phyloP scores from a whole-genome alignment of 1,140 invertebrate genomes.

The Microplitis demolitor region DNA sequence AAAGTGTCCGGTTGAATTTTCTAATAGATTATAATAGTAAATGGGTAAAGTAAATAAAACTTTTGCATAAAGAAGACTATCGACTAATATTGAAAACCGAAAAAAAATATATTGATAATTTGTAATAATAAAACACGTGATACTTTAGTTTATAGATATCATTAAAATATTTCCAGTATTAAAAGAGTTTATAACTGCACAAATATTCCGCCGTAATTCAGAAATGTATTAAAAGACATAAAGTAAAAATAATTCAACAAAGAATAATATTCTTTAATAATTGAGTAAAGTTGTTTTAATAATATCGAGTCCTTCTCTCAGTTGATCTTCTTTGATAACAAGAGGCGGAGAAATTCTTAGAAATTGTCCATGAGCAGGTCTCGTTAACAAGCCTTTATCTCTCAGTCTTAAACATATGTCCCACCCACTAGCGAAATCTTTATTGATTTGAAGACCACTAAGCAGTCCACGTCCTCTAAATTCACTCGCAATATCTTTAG shows the following conservation, averaged over 20 bases:
- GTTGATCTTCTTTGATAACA: slow-evolving; percentile 68
- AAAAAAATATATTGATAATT: no score
- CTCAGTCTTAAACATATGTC: slow-evolving; percentile 72
- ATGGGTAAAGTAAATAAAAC: no score
- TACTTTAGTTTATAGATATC: no score
- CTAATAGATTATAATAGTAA: no score
- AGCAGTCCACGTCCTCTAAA: slow-evolving; percentile 79
- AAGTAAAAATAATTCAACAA: background rate
- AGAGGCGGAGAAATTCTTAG: slow-evolving; percentile 78
- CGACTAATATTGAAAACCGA: no score
- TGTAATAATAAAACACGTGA: no score
- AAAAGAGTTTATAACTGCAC: no score
- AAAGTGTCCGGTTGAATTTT: no score
- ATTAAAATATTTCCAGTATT: no score
- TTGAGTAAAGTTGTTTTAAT: slow-evolving; percentile 60
- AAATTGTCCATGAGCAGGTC: slow-evolving; percentile 79
- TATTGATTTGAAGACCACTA: slow-evolving; percentile 75
- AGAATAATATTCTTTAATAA: background rate
- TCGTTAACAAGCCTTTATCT: slow-evolving; percentile 75
- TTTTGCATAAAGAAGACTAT: no score
- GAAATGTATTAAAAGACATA: no score
- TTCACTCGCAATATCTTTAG: slow-evolving; percentile 67
- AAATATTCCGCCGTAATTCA: no score
- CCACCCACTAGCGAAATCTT: slow-evolving; percentile 70
- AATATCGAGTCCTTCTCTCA: slow-evolving; percentile 70